phyloP scores from a whole-genome alignment of 1,140 invertebrate species.

The Drosophila paulistorum region DNA sequence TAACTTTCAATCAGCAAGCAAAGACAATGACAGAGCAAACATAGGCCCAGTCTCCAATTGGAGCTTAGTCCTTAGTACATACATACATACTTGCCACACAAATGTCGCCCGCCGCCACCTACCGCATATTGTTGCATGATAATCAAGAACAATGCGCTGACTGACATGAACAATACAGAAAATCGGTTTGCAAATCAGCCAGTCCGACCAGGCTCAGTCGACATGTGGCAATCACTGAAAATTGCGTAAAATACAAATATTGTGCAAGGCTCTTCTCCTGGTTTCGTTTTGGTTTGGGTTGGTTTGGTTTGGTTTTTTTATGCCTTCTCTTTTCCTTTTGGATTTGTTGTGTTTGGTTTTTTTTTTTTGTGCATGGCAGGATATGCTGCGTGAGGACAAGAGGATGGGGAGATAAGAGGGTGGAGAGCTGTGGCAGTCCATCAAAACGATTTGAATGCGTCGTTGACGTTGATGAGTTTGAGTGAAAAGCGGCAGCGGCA shows the following conservation, averaged over 20 bases:
- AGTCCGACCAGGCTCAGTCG: constrained; percentile 18
- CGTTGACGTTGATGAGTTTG: constrained; percentile 82
- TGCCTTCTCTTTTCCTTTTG: constrained; percentile 24
- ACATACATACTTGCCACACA: neutral
- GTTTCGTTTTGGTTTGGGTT: constrained; percentile 23
- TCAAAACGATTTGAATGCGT: constrained; percentile 82
- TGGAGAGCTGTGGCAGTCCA: constrained; percentile 56
- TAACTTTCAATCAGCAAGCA: constrained; percentile 66
- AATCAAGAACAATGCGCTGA: constrained; percentile 67
- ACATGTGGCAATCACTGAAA: constrained; percentile 69
- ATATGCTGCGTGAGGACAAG: constrained; percentile 53
- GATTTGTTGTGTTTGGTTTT: constrained; percentile 2
- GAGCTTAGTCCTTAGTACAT: constrained; percentile 25
- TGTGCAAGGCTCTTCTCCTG: constrained; percentile 58
- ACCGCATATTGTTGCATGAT: constrained; percentile 37
- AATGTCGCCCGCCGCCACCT: constrained; percentile 20
- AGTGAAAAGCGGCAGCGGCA: constrained; percentile 70
- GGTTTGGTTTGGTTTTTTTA: constrained; percentile 7
- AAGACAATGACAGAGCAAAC: constrained; percentile 63
- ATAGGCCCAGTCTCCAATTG: constrained; percentile 12
- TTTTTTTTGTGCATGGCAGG: constrained; percentile 57
- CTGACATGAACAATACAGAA: constrained; percentile 75
- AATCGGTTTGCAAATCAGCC: constrained; percentile 77
- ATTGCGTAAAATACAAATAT: constrained; percentile 82
- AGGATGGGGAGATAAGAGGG: constrained; percentile 16